These are phyloP conservation scores for Crossocerus cetratus DNA, from an alignment of 2,888 invertebrate genomes.

Conservation along the genomic window DNA sequence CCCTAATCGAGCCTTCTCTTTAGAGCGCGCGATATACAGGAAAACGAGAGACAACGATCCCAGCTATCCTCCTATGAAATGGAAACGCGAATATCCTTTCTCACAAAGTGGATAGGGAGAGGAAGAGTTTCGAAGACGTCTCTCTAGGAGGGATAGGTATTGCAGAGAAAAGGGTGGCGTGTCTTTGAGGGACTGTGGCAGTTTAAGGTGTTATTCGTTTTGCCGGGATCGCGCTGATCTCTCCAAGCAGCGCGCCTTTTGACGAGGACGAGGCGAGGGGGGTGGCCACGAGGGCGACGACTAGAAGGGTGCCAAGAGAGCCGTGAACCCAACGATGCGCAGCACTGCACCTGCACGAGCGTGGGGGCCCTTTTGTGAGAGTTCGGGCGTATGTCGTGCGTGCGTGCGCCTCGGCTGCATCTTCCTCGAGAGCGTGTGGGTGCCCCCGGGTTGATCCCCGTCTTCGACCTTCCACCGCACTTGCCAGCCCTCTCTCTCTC, in stretches of 20 bases:
- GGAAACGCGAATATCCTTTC: no score
- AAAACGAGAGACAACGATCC: no score
- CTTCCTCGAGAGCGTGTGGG: constrained; percentile 37
- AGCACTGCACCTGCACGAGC: constrained; percentile 51
- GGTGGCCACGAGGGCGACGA: background rate
- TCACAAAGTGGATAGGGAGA: no score
- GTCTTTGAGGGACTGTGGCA: background rate
- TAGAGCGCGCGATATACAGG: no score
- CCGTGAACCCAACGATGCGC: constrained; percentile 39
- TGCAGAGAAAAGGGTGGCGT: no score
- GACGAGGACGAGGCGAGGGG: constrained; percentile 17
- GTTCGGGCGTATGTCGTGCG: background rate
- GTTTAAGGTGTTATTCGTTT: constrained; percentile 41
- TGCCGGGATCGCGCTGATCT: constrained; percentile 21
- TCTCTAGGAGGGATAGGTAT: no score
- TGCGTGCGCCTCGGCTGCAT: constrained; percentile 37
- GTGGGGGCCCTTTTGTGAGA: constrained; percentile 48
- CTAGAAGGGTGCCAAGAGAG: constrained; percentile 33
- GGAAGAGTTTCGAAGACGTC: no score
- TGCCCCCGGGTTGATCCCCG: constrained; percentile 41
- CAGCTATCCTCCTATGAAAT: no score
- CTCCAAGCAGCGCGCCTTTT: constrained; percentile 29
- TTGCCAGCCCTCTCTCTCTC: background rate
- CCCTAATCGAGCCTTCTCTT: no score
- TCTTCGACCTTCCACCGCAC: constrained; percentile 33